Conservation (phyloP, 1,140 invertebrate genomes). For the Conopomorpha cramerella region DNA sequence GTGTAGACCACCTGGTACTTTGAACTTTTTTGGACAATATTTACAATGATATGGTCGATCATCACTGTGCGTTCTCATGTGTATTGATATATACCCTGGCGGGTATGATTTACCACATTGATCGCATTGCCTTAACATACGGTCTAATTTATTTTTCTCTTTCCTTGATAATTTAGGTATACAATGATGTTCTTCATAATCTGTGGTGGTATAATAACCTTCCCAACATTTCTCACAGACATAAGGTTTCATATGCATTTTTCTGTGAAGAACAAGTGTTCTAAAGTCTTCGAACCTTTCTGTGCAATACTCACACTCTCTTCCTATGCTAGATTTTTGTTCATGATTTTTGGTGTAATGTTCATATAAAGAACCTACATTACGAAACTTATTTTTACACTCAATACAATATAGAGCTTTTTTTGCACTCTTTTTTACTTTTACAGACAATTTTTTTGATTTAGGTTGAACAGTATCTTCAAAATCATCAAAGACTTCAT, state of each 20-base stretch:
- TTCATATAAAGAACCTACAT: slow-evolving; percentile 23
- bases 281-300: slow-evolving; percentile 51
- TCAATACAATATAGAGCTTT: slow-evolving; percentile 37
- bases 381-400: slow-evolving; percentile 35
- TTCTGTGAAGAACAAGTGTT: slow-evolving; percentile 42
- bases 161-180: slow-evolving; percentile 21
- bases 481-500: too few relatives aligned
- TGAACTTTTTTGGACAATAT: slow-evolving; percentile 53
- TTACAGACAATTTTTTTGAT: too few relatives aligned
- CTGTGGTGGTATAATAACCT: slow-evolving; percentile 30
- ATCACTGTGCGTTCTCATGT: slow-evolving; percentile 49
- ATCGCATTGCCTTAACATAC: slow-evolving; percentile 40
- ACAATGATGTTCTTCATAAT: slow-evolving; percentile 32
- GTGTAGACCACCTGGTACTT: slow-evolving; percentile 45
- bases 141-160: slow-evolving; percentile 27
- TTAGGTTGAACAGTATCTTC: too few relatives aligned
- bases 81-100: slow-evolving; percentile 44
- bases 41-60: slow-evolving; percentile 43
- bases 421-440: too few relatives aligned
- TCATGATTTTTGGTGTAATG: slow-evolving; percentile 36
- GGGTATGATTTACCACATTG: slow-evolving; percentile 56
- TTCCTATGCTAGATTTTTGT: slow-evolving; percentile 24
- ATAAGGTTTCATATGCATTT: slow-evolving; percentile 41
- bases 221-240: slow-evolving; percentile 53
- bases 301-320: slow-evolving; percentile 51